phyloP scores from a whole-genome alignment of 2,888 invertebrate species.

The Patella pellucida region DNA sequence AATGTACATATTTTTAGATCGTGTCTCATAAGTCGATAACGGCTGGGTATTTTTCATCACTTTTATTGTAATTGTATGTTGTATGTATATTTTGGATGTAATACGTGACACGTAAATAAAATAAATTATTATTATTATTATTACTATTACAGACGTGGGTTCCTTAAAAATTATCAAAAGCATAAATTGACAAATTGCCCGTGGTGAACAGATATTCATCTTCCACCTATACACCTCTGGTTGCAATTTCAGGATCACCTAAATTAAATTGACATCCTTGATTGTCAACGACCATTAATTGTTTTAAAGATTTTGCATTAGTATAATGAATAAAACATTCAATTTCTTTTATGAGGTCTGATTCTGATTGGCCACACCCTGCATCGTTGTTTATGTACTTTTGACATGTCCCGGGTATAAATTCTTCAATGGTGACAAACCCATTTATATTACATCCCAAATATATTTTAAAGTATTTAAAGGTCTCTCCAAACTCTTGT shows the following conservation, averaged over 20 bases:
- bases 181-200: no score
- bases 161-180: no score
- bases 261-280: neutral
- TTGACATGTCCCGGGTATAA: neutral
- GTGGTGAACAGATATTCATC: slow-evolving; percentile 6
- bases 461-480: no score
- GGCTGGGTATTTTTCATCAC: no score
- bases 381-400: neutral
- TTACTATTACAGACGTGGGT: no score
- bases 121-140: no score
- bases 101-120: no score
- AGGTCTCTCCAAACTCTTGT: no score
- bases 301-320: neutral
- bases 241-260: neutral
- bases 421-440: neutral
- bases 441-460: neutral
- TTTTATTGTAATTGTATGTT: no score
- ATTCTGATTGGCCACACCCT: neutral
- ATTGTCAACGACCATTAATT: neutral
- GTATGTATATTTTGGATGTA: no score
- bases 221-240: neutral
- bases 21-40: no score
- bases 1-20: no score
- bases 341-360: neutral
- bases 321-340: neutral